Conservation (phyloP, 2,888 invertebrate species). For the Brachylomia viminalis region DNA sequence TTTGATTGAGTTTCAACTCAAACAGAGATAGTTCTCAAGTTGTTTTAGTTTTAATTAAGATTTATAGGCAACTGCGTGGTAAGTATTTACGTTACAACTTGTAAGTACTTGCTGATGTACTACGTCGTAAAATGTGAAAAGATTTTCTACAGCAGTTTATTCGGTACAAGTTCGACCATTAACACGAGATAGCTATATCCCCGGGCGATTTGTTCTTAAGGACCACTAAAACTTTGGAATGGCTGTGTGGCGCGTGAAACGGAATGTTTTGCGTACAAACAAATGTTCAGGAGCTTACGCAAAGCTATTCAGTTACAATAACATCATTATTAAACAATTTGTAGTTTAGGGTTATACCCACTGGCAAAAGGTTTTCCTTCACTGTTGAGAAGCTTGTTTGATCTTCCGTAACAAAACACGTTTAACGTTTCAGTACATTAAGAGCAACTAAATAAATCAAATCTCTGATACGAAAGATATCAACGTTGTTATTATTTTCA, state of each 20-base stretch:
- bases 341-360: slow-evolving; percentile 22
- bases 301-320: slow-evolving; percentile 56
- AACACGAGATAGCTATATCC: slow-evolving; percentile 55
- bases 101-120: slow-evolving; percentile 47
- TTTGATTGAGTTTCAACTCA: slow-evolving; percentile 61
- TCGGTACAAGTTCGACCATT: slow-evolving; percentile 58
- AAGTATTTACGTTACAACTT: slow-evolving; percentile 62
- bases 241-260: slow-evolving; percentile 42
- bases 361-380: slow-evolving; percentile 2
- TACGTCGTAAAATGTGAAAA: slow-evolving; percentile 51
- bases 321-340: slow-evolving; percentile 47
- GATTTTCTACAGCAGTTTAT: slow-evolving; percentile 48
- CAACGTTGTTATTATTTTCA: slow-evolving; percentile 59
- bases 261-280: slow-evolving; percentile 54
- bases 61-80: slow-evolving; percentile 48
- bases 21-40: slow-evolving; percentile 64
- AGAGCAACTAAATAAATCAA: slow-evolving; percentile 33
- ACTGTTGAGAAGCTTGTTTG: slow-evolving; percentile 18
- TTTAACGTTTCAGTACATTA: slow-evolving; percentile 21
- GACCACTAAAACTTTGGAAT: slow-evolving; percentile 62
- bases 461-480: slow-evolving; percentile 20
- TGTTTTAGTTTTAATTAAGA: slow-evolving; percentile 68
- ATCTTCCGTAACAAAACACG: slow-evolving; percentile 17
- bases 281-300: slow-evolving; percentile 43
- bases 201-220: slow-evolving; percentile 63